These are phyloP conservation scores for Hydrotaea diabolus DNA, from an alignment of 2,888 invertebrate species.

Conservation along the genomic window DNA sequence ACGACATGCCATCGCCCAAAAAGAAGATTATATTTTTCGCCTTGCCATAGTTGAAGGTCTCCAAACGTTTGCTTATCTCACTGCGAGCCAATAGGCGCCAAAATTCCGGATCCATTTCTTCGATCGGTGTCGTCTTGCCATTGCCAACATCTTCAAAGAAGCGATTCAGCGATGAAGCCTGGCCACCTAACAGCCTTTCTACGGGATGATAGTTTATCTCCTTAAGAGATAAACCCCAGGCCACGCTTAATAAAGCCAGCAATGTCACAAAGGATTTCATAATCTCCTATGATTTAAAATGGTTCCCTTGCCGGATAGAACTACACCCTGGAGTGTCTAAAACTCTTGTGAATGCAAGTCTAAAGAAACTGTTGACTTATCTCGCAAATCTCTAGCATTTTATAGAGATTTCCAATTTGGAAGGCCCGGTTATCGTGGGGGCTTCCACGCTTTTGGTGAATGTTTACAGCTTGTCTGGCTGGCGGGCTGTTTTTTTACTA, in stretches of 20 bases:
- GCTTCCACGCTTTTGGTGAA: no score
- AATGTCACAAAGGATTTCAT: not conserved
- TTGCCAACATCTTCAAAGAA: slow-evolving; percentile 10
- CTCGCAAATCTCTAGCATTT: not conserved
- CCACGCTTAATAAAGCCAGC: not conserved
- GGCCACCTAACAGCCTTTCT: not conserved
- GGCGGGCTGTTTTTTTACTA: no score
- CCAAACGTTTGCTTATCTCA: slow-evolving; percentile 68
- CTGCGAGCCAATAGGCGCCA: slow-evolving; percentile 71
- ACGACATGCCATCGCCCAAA: slow-evolving; percentile 86
- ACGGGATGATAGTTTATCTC: not conserved
- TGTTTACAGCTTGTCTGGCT: no score
- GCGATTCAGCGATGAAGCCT: no score
- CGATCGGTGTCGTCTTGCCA: slow-evolving; percentile 27
- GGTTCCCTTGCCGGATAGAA: no score
- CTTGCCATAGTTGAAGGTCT: slow-evolving; percentile 39
- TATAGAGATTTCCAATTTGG: no score
- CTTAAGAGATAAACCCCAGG: no score
- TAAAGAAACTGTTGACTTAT: not conserved
- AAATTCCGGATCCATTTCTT: slow-evolving; percentile 49
- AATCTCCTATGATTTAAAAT: not conserved
- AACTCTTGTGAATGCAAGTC: not conserved
- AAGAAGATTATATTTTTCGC: slow-evolving; percentile 76
- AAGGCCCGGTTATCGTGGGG: no score
- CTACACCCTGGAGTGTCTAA: not conserved